These are phyloP conservation scores for Rhinoptilus africanus DNA, from an alignment of 2,113 vertebrate genomes.

Conservation along the genomic window DNA sequence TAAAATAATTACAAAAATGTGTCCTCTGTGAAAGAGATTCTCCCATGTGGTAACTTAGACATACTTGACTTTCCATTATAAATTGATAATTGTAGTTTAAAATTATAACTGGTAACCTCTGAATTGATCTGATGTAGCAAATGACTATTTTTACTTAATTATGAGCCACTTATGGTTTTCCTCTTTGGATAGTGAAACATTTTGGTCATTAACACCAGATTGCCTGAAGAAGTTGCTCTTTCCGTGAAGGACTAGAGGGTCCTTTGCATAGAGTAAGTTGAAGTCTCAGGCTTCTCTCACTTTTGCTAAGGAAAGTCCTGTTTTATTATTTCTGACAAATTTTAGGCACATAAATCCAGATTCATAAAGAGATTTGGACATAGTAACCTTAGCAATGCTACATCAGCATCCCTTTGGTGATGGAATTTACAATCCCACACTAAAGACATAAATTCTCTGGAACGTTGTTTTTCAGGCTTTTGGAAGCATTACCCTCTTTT, in stretches of 20 bases:
- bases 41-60: neutral
- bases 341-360: neutral
- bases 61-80: neutral
- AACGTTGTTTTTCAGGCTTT: neutral
- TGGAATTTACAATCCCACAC: neutral
- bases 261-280: neutral
- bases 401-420: neutral
- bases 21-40: neutral
- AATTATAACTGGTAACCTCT: neutral
- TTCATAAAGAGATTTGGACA: neutral
- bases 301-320: neutral
- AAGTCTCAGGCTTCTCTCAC: neutral
- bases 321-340: neutral
- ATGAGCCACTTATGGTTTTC: neutral
- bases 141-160: neutral
- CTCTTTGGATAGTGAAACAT: neutral
- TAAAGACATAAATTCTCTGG: neutral
- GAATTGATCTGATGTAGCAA: neutral
- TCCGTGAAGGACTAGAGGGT: neutral
- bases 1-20: neutral
- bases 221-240: neutral
- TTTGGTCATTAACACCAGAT: neutral
- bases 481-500: neutral
- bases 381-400: neutral
- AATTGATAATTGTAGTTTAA: conserved; percentile 17